phyloP scores from a whole-genome alignment of 2,888 invertebrate species.

The Vanessa cardui region DNA sequence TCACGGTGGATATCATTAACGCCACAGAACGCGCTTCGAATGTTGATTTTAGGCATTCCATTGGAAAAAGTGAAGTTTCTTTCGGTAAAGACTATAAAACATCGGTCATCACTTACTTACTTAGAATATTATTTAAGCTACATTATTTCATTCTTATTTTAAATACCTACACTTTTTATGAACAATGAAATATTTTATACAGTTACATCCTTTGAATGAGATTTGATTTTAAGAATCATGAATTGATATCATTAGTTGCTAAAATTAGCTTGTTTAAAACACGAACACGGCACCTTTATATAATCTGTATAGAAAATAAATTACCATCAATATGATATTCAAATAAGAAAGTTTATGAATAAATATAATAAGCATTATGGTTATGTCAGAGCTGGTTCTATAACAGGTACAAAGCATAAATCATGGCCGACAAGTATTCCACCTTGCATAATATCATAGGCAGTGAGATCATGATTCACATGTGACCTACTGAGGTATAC shows the following conservation, averaged over 20 bases:
- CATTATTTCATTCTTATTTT: no score
- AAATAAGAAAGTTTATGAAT: conserved; percentile 4
- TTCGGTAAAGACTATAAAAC: neutral
- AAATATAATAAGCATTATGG: neutral
- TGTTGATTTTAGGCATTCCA: conserved; percentile 15
- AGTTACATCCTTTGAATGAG: no score
- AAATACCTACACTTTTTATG: no score
- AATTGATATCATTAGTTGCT: no score
- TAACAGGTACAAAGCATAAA: conserved; percentile 7
- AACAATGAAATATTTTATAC: no score
- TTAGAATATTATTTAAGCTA: no score
- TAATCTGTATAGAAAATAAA: neutral
- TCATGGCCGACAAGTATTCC: conserved; percentile 8
- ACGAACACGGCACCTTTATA: neutral
- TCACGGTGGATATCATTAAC: neutral
- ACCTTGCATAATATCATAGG: conserved; percentile 5
- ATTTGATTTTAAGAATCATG: no score
- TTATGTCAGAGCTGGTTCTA: conserved; percentile 10
- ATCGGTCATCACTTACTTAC: no score
- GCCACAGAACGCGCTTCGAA: neutral
- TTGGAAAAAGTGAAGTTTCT: conserved; percentile 15
- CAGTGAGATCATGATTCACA: neutral
- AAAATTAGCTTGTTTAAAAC: no score
- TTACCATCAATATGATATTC: neutral
- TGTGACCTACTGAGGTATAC: neutral